Percentiles rank a stretch among this genome's conserved stretches.
These are phyloP conservation scores for Coregonus ussuriensis DNA, from an alignment of 2,797 vertebrate genomes.

Conservation along the genomic window DNA sequence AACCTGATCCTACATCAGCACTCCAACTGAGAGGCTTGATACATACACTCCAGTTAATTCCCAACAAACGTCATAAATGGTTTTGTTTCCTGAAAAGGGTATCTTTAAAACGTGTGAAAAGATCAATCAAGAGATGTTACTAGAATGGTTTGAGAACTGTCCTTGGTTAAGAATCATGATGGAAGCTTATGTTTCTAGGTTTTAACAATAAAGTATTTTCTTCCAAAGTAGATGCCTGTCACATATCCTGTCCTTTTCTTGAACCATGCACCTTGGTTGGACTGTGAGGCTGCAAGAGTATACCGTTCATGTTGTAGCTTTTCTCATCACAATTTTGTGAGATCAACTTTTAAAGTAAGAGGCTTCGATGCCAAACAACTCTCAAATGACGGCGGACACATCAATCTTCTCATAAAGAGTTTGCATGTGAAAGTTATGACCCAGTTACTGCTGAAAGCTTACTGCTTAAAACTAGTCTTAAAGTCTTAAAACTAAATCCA, in stretches of 20 bases:
- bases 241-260: not conserved
- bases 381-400: not conserved
- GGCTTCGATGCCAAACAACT: not conserved
- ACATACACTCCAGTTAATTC: not conserved
- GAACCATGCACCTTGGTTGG: not conserved
- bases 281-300: not conserved
- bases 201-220: not conserved
- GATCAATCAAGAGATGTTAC: no score
- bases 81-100: slow-evolving; percentile 12
- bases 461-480: not conserved
- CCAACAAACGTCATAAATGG: slow-evolving; percentile 41
- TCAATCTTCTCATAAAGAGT: slow-evolving; percentile 46
- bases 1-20: not conserved
- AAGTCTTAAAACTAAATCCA: slow-evolving; percentile 46
- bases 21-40: not conserved
- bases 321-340: not conserved
- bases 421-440: slow-evolving; percentile 46
- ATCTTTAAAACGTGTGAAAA: slow-evolving; percentile 3
- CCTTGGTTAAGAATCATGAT: slow-evolving; percentile 35
- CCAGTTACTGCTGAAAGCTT: slow-evolving; percentile 19
- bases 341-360: not conserved
- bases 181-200: slow-evolving; percentile 24
- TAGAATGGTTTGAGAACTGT: not conserved
- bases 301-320: not conserved
- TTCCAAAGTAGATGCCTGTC: not conserved